Conservation (phyloP, 1,140 invertebrate species). For the Stegodyphus dumicola region DNA sequence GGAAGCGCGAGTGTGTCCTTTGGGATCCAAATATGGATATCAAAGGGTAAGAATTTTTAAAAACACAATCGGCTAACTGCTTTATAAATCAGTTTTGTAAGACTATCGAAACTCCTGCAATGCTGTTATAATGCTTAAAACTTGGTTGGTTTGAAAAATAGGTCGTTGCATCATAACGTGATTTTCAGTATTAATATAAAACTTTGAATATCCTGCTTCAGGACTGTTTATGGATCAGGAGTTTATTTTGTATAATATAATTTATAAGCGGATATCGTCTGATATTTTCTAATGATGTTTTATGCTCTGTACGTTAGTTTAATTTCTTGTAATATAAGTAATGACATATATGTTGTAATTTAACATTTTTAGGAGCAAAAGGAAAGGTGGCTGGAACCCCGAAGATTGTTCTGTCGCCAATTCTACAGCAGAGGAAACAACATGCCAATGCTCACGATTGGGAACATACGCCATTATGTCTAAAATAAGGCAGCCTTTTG, state of each 20-base stretch:
- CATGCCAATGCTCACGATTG: slow-evolving; percentile 23
- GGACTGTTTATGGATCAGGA: no score
- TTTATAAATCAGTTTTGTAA: no score
- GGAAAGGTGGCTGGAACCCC: slow-evolving; percentile 28
- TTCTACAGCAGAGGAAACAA: slow-evolving; percentile 34
- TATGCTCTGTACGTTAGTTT: not conserved
- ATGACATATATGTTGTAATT: no score
- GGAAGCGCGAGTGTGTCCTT: slow-evolving; percentile 31
- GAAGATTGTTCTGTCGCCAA: slow-evolving; percentile 34
- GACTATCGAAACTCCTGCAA: no score
- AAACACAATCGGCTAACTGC: not conserved
- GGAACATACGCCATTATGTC: slow-evolving; percentile 51
- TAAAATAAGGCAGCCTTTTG: slow-evolving; percentile 48
- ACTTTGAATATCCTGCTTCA: no score
- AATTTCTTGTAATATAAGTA: not conserved
- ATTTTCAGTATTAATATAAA: no score
- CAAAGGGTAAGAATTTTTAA: slow-evolving; percentile 35
- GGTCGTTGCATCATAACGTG: no score
- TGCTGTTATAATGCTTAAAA: no score
- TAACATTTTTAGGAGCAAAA: slow-evolving; percentile 1
- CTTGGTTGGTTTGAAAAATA: no score
- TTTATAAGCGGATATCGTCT: not conserved
- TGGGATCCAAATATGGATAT: slow-evolving; percentile 33
- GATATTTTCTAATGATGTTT: no score
- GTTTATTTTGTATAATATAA: no score